phyloP scores from a whole-genome alignment of 2,113 vertebrate species.

The Myotis yumanensis region DNA sequence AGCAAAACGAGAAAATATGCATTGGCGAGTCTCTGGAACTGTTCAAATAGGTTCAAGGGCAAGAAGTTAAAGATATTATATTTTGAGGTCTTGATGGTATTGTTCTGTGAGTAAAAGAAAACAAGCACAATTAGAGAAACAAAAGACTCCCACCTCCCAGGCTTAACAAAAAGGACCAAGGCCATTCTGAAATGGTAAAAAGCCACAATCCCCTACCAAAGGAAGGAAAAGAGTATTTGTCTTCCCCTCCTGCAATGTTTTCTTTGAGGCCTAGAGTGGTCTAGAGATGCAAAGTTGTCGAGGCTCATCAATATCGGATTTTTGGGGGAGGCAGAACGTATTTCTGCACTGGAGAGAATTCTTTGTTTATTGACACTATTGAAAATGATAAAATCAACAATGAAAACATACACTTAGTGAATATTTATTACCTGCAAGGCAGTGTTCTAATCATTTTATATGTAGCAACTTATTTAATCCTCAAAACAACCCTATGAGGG shows the following conservation, averaged over 20 bases:
- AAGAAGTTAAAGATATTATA: slow-evolving; percentile 95
- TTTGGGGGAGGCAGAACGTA: not conserved
- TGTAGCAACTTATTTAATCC: slow-evolving; percentile 20
- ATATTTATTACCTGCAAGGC: not conserved
- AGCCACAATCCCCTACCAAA: not conserved
- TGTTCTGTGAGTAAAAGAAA: slow-evolving; percentile 86
- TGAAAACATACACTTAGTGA: slow-evolving; percentile 2
- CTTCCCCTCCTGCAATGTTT: not conserved
- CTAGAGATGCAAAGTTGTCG: not conserved
- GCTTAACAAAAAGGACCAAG: not conserved
- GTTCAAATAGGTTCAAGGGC: slow-evolving; percentile 96
- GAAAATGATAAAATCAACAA: slow-evolving; percentile 14
- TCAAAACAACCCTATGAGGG: not conserved
- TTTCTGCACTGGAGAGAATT: not conserved
- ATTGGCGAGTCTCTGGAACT: slow-evolving; percentile 96
- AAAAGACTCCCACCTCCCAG: not conserved
- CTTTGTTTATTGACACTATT: slow-evolving; percentile 8
- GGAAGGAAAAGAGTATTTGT: not conserved
- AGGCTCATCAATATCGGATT: not conserved
- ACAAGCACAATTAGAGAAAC: slow-evolving; percentile 16
- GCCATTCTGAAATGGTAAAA: not conserved
- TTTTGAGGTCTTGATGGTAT: slow-evolving; percentile 95
- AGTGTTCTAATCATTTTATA: not conserved
- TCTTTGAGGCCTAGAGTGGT: not conserved
- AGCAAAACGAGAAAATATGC: slow-evolving; percentile 95